These are phyloP conservation scores for Andrena chrysosceles DNA, from an alignment of 2,888 invertebrate species.

Conservation along the genomic window DNA sequence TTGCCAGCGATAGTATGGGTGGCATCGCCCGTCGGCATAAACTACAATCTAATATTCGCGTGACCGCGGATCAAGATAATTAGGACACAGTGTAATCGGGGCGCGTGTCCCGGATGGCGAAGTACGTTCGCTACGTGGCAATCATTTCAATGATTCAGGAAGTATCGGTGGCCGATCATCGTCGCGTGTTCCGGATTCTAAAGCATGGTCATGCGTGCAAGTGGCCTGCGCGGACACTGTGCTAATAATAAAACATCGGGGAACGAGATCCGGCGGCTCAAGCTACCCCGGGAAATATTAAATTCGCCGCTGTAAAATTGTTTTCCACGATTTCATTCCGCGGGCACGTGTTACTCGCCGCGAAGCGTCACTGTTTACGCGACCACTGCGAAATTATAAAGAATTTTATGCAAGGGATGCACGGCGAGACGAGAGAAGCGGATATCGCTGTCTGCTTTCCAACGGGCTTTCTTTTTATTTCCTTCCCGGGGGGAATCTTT, in stretches of 20 bases:
- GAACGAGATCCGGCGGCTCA: background rate
- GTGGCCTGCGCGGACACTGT: background rate
- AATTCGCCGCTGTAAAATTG: background rate
- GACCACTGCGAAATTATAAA: constrained; percentile 16
- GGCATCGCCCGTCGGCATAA: constrained; percentile 51
- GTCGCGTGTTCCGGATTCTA: constrained; percentile 2
- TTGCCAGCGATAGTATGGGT: constrained; percentile 37
- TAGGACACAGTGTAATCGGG: constrained; percentile 74
- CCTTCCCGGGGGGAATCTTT: constrained; percentile 55
- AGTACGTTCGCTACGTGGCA: constrained; percentile 74
- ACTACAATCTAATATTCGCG: constrained; percentile 72
- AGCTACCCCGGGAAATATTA: background rate
- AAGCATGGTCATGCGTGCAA: background rate
- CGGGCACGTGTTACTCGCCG: background rate
- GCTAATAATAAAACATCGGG: background rate
- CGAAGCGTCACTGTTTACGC: constrained; percentile 13
- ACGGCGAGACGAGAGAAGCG: background rate
- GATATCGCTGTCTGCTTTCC: constrained; percentile 4
- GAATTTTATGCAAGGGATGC: background rate
- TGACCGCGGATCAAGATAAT: constrained; percentile 75
- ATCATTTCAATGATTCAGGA: constrained; percentile 75
- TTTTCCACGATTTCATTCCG: background rate
- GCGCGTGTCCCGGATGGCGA: constrained; percentile 72
- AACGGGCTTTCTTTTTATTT: background rate
- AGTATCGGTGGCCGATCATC: constrained; percentile 41